These are phyloP conservation scores for Spialia ferax DNA, from an alignment of 2,888 invertebrate genomes.

Conservation along the genomic window DNA sequence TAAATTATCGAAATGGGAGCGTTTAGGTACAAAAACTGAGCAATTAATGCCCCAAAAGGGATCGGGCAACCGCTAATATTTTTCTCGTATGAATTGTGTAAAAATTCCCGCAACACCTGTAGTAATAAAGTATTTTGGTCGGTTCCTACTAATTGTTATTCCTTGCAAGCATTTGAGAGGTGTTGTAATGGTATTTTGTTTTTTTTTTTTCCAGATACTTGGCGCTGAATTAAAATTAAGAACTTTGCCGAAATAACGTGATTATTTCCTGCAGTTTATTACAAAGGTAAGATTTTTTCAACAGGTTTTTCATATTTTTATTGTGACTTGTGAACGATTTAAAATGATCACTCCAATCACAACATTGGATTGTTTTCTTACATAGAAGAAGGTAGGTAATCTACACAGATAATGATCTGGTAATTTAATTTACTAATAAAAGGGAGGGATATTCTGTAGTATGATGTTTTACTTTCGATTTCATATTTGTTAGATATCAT, in stretches of 20 bases:
- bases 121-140: constrained; percentile 19
- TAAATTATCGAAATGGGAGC: constrained; percentile 30
- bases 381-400: too few relatives aligned
- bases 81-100: constrained; percentile 18
- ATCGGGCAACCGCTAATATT: constrained; percentile 13
- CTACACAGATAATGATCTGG: too few relatives aligned
- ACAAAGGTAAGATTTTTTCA: neutral
- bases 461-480: too few relatives aligned
- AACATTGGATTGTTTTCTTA: too few relatives aligned
- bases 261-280: neutral
- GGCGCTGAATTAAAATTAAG: constrained; percentile 5
- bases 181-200: constrained; percentile 13
- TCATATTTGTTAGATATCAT: too few relatives aligned
- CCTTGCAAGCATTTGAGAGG: neutral
- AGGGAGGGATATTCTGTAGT: too few relatives aligned
- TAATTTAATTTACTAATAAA: too few relatives aligned
- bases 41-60: constrained; percentile 28
- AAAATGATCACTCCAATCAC: too few relatives aligned
- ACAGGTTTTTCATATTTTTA: too few relatives aligned
- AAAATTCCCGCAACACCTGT: constrained; percentile 22
- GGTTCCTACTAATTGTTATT: constrained; percentile 27
- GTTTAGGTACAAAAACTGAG: constrained; percentile 18
- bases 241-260: neutral
- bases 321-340: too few relatives aligned
- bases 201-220: constrained; percentile 23